Evolutionary conservation across 92 coral and sea anemone genomes (phyloP).

Genomic region (Virgularia gustaviana): DNA sequence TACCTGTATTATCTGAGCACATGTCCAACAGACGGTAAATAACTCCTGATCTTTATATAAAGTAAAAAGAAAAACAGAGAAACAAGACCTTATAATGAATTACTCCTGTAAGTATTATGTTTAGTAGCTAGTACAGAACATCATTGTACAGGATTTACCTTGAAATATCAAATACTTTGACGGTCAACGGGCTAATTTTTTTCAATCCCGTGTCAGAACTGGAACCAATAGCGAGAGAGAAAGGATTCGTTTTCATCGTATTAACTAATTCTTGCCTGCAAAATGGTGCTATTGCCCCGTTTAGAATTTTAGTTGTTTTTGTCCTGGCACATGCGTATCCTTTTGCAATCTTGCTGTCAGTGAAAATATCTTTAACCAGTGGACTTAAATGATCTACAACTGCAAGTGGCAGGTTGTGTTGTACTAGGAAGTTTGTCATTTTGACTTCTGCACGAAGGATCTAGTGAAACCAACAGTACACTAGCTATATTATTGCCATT

Average conservation of each 20-base stretch:
- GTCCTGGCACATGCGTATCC: constrained; percentile 17
- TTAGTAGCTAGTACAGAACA: too few relatives aligned
- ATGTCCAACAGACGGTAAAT: too few relatives aligned
- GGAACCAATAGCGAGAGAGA: constrained; percentile 15
- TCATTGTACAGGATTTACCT: too few relatives aligned
- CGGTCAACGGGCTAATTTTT: constrained; percentile 37
- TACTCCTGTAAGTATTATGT: too few relatives aligned
- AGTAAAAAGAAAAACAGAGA: too few relatives aligned
- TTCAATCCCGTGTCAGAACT: not conserved
- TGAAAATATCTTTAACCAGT: constrained; percentile 15
- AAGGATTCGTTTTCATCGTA: constrained; percentile 4
- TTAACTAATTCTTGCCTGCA: constrained; percentile 10
- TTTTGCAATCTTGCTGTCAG: constrained; percentile 35
- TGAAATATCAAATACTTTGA: too few relatives aligned
- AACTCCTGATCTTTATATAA: too few relatives aligned
- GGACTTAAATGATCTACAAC: constrained; percentile 24
- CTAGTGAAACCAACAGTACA: too few relatives aligned
- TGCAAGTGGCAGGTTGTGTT: constrained; percentile 40
- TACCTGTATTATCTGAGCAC: too few relatives aligned
- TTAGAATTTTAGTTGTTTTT: constrained; percentile 29
- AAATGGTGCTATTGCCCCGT: constrained; percentile 22
- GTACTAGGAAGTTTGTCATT: constrained; percentile 27
- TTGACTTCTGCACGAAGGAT: constrained; percentile 48
- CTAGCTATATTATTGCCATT: too few relatives aligned
- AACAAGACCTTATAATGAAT: too few relatives aligned